Evolutionary conservation across 2,797 vertebrate species (phyloP).

Genomic region (Eulemur coronatus): DNA sequence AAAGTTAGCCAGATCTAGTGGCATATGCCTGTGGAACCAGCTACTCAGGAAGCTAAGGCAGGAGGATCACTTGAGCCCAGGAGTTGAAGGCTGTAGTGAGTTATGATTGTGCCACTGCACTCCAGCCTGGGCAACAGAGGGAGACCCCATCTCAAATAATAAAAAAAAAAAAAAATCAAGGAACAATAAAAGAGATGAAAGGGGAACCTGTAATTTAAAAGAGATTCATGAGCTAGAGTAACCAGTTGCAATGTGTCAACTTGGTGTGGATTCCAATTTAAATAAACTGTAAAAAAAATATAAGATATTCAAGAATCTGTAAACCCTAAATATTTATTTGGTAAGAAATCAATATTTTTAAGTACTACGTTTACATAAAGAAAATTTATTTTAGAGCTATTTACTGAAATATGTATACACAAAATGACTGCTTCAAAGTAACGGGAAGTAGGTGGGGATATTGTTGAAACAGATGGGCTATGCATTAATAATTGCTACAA

Average conservation of each 20-base stretch:
- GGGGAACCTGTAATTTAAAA: neutral
- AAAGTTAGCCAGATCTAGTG: no score
- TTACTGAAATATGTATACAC: neutral
- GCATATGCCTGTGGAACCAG: no score
- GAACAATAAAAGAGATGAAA: neutral
- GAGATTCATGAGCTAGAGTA: neutral
- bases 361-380: neutral
- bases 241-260: neutral
- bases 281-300: constrained; percentile 1
- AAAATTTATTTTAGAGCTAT: constrained; percentile 15
- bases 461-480: neutral
- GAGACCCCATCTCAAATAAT: no score
- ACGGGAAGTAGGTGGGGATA: neutral
- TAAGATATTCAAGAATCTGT: neutral
- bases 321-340: constrained; percentile 23
- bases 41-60: no score
- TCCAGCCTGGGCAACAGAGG: no score
- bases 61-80: no score
- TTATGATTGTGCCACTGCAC: no score
- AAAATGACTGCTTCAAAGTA: constrained; percentile 5
- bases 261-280: constrained; percentile 2
- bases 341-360: neutral
- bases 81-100: no score
- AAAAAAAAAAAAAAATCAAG: neutral
- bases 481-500: neutral